These are phyloP conservation scores for Camponotus fellah DNA, from an alignment of 2,888 invertebrate genomes.

Conservation along the genomic window DNA sequence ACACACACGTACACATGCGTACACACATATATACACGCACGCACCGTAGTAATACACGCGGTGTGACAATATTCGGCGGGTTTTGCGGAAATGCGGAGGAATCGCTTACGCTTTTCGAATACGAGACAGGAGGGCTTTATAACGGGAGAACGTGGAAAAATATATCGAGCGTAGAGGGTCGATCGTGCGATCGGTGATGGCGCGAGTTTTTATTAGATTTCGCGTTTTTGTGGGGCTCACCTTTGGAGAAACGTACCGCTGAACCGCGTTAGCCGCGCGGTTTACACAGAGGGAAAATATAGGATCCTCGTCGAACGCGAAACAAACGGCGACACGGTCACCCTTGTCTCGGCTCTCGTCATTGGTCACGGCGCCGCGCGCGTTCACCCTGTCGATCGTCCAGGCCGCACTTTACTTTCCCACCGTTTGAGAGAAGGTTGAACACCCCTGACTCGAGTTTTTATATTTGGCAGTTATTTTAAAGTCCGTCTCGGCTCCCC, in stretches of 20 bases:
- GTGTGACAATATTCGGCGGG: conserved; percentile 38
- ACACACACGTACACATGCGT: not conserved
- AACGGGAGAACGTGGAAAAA: conserved; percentile 39
- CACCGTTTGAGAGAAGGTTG: conserved; percentile 63
- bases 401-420: conserved; percentile 53
- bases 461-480: conserved; percentile 80
- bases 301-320: conserved; percentile 23
- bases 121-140: conserved; percentile 4
- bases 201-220: not conserved
- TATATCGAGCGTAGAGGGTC: conserved; percentile 45
- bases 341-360: conserved; percentile 10
- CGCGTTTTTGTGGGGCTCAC: not conserved
- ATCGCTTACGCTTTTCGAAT: conserved; percentile 10
- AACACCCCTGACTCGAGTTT: conserved; percentile 74
- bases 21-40: not conserved
- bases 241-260: not conserved
- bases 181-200: conserved; percentile 45
- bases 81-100: conserved; percentile 18
- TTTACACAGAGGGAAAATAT: not conserved
- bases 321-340: conserved; percentile 17
- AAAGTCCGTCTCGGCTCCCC: conserved; percentile 76
- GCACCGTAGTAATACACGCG: not conserved
- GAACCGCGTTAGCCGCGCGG: conserved; percentile 11
- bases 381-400: conserved; percentile 53
- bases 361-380: conserved; percentile 44